Conservation (phyloP, 2,888 invertebrate species). For the Dicycla oo region DNA sequence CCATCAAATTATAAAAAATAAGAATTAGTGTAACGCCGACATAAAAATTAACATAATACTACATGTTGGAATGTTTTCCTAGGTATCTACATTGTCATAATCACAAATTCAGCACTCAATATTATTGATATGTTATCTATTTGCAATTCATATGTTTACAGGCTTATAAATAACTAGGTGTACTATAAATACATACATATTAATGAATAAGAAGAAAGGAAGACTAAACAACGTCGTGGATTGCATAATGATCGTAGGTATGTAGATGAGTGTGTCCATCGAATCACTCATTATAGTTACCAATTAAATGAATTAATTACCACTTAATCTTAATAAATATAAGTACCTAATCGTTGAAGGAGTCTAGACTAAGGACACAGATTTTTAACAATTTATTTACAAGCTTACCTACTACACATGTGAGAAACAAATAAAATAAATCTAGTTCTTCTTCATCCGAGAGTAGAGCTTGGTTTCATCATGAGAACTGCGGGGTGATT, state of each 20-base stretch:
- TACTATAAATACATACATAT: conserved; percentile 62
- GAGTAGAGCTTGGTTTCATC: conserved; percentile 9
- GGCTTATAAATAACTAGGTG: conserved; percentile 57
- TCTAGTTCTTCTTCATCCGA: neutral
- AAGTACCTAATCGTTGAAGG: neutral
- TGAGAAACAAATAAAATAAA: neutral
- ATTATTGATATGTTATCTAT: conserved; percentile 58
- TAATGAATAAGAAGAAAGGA: conserved; percentile 62
- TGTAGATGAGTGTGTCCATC: conserved; percentile 40
- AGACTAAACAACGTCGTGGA: conserved; percentile 56
- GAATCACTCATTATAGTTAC: conserved; percentile 31
- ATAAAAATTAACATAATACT: conserved; percentile 58
- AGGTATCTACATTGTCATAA: conserved; percentile 51
- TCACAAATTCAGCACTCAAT: conserved; percentile 53
- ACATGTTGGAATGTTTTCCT: conserved; percentile 52
- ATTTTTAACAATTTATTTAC: neutral
- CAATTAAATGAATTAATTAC: conserved; percentile 51
- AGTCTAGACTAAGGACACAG: neutral
- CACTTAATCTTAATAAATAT: neutral
- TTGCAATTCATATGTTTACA: conserved; percentile 65
- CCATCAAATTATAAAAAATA: conserved; percentile 73
- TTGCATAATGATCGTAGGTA: conserved; percentile 58
- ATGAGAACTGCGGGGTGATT: conserved; percentile 1
- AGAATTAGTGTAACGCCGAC: conserved; percentile 68
- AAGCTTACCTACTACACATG: neutral